Conservation (phyloP, 2,797 vertebrate genomes). For the Platalea minor region DNA sequence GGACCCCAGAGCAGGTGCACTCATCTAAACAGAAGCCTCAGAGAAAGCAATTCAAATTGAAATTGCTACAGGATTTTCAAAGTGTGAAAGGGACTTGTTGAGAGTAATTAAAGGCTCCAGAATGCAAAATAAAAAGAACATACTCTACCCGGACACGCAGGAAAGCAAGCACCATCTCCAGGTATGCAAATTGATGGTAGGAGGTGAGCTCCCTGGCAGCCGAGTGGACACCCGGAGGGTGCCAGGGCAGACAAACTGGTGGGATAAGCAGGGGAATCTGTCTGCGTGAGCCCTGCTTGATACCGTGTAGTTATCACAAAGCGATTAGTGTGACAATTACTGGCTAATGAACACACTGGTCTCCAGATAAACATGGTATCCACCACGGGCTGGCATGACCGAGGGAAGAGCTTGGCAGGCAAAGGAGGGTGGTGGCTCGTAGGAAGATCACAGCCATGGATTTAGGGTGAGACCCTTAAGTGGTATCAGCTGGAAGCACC, state of each 20-base stretch:
- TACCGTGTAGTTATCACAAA: neutral
- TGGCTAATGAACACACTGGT: neutral
- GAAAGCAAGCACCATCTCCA: neutral
- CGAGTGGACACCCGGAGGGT: accelerated
- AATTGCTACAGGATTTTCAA: slow-evolving; percentile 46
- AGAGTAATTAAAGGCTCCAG: slow-evolving; percentile 49
- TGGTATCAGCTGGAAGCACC: neutral
- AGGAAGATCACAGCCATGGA: neutral
- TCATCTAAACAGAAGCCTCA: slow-evolving; percentile 44
- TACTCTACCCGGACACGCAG: accelerated
- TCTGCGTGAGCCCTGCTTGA: neutral
- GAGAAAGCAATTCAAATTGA: slow-evolving; percentile 47
- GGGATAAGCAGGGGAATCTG: neutral
- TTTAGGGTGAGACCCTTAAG: neutral
- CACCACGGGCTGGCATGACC: neutral
- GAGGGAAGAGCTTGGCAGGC: neutral
- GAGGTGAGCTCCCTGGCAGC: neutral
- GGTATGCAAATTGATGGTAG: neutral
- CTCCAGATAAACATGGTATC: neutral
- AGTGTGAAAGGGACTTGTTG: slow-evolving; percentile 42
- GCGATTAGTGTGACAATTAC: neutral
- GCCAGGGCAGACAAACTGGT: neutral
- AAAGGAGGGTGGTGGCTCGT: neutral
- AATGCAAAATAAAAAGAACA: neutral
- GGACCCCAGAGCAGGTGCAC: slow-evolving; percentile 61